Evolutionary conservation across 2,113 vertebrate species (phyloP).

Genomic region (Lasiurus cinereus): DNA sequence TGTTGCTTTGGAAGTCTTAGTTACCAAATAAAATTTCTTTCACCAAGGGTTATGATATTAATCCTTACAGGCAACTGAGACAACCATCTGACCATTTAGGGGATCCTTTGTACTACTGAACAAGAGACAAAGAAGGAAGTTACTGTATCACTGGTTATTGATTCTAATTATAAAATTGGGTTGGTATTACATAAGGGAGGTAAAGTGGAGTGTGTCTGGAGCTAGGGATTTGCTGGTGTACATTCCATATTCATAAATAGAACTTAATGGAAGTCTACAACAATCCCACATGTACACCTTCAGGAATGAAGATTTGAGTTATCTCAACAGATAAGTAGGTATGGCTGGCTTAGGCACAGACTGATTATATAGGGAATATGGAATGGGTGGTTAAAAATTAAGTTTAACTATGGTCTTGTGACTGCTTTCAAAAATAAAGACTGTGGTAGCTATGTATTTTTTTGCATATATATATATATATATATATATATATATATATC

Average conservation of each 20-base stretch:
- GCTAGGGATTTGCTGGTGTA: neutral
- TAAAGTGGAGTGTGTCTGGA: neutral
- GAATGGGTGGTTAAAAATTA: neutral
- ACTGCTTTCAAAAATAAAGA: neutral
- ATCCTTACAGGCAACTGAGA: neutral
- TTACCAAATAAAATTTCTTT: constrained; percentile 13
- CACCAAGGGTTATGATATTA: neutral
- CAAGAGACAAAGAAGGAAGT: neutral
- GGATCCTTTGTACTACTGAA: neutral
- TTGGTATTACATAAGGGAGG: neutral
- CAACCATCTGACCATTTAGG: neutral
- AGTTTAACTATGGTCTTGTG: constrained; percentile 9
- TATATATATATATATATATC: neutral
- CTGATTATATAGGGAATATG: constrained; percentile 6
- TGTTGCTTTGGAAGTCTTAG: constrained; percentile 6
- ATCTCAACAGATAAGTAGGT: neutral
- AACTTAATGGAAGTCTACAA: neutral
- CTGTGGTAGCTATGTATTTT: neutral
- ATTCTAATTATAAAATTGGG: neutral
- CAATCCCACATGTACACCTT: neutral
- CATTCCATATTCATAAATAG: neutral
- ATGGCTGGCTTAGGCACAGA: neutral
- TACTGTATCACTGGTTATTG: neutral
- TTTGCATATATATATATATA: no score
- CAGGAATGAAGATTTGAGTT: neutral